Conservation (phyloP, 1,140 invertebrate species). For the Drosophila pandora region DNA sequence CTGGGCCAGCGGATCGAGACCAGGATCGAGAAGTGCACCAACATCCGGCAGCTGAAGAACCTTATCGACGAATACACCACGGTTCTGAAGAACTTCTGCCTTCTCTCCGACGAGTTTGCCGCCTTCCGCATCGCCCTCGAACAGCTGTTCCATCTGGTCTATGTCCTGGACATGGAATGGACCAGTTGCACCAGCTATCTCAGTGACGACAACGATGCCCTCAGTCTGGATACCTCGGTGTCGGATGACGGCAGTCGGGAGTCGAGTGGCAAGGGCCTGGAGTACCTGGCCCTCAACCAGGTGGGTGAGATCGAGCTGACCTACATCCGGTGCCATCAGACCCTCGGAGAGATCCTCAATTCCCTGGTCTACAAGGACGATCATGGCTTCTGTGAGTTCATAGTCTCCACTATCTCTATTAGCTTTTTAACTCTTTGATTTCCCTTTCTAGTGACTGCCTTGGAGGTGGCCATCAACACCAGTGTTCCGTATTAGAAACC, state of each 20-base stretch:
- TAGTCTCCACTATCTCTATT: too few relatives aligned
- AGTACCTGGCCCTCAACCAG: conserved; percentile 60
- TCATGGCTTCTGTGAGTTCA: conserved; percentile 66
- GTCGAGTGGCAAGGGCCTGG: conserved; percentile 5
- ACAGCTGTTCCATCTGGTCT: conserved; percentile 63
- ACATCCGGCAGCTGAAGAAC: conserved; percentile 51
- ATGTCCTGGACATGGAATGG: conserved; percentile 67
- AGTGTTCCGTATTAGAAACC: conserved; percentile 49
- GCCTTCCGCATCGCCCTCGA: conserved; percentile 59
- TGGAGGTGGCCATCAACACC: conserved; percentile 69
- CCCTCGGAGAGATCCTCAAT: conserved; percentile 55
- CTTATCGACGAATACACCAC: conserved; percentile 52
- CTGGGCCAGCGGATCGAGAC: conserved; percentile 59
- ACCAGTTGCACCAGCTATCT: conserved; percentile 43
- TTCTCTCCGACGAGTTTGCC: conserved; percentile 48
- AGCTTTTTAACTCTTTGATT: neutral
- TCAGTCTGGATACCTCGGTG: conserved; percentile 30
- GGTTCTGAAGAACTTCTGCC: conserved; percentile 56
- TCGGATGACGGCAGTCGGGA: conserved; percentile 9
- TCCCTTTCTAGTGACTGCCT: conserved; percentile 50
- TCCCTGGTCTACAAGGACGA: conserved; percentile 61
- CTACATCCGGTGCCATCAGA: conserved; percentile 76
- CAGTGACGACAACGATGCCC: conserved; percentile 45
- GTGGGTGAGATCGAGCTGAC: conserved; percentile 70
- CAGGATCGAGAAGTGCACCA: conserved; percentile 39